These are phyloP conservation scores for Coecobrya sp. DNA, from an alignment of 2,888 invertebrate species.

Conservation along the genomic window DNA sequence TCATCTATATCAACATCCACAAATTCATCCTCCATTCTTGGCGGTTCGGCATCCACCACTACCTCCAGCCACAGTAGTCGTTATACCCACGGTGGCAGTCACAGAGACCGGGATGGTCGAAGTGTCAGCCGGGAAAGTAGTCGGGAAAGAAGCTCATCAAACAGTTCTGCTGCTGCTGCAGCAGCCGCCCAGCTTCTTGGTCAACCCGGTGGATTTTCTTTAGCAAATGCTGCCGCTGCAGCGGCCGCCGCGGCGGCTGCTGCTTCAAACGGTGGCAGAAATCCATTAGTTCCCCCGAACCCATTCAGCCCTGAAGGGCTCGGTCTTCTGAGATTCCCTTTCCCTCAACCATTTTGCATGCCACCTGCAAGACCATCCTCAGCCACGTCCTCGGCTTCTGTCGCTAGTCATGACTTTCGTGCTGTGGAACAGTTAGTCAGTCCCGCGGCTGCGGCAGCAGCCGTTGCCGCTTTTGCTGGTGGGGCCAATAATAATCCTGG, in stretches of 20 bases:
- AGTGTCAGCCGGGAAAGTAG: constrained; percentile 73
- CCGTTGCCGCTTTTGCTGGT: constrained; percentile 69
- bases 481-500: neutral
- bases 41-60: neutral
- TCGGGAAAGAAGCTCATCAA: constrained; percentile 71
- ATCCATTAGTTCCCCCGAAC: constrained; percentile 67
- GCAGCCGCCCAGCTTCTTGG: constrained; percentile 56
- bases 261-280: constrained; percentile 60
- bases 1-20: constrained; percentile 9
- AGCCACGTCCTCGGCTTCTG: constrained; percentile 61
- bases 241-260: constrained; percentile 40
- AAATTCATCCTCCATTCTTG: constrained; percentile 34
- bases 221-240: constrained; percentile 32
- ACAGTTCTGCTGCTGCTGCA: constrained; percentile 49
- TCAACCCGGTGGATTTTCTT: constrained; percentile 39
- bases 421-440: constrained; percentile 86
- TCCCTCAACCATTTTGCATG: constrained; percentile 85
- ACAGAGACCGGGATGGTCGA: constrained; percentile 42
- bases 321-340: constrained; percentile 85
- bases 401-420: constrained; percentile 86
- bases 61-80: constrained; percentile 1
- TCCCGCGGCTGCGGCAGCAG: constrained; percentile 78
- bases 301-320: constrained; percentile 81
- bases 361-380: constrained; percentile 80
- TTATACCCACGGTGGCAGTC: neutral